Base-by-base conservation (phyloP, 23 tunicate genomes). In the Diplosoma virens region DNA sequence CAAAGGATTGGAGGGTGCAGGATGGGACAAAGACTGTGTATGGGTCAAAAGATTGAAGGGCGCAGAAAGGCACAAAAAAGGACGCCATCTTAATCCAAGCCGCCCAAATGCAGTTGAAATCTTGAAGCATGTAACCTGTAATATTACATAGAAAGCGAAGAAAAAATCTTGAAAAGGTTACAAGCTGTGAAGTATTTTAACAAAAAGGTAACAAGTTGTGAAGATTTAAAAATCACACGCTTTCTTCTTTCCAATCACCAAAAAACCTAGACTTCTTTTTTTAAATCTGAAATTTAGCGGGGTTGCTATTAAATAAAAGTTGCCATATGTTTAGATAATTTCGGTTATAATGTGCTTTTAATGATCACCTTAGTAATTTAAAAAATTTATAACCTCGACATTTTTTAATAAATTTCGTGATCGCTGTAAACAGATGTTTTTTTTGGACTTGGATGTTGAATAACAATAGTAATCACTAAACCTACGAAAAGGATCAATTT, bases 1-100 rank as follows among this genome's bases (percentile, higher is more conserved):
- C n/a, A n/a, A n/a, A n/a, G n/a, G n/a, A n/a, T n/a, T n/a, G n/a
- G n/a, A n/a, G n/a, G n/a, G n/a, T n/a, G n/a, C n/a, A n/a, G n/a
- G n/a, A n/a, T n/a, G n/a, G 4, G 96, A 96, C 0, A 84, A 84
- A 77, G 99, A 95, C 63, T 96, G 99, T 25, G 99, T 95, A 35
- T 95, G 95, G 90, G 79, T 95, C 30, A 89, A 78, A 58, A 96
- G 99, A n/a, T 73, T 95, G 58, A 96, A 95, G 59, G 99, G 99
- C 14, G 99, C 99, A 1, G 96, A 96, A 5, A 89, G 96, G 96
- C 96, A 95, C 76, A 89, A 81, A 35, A n/a, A 95, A 95, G 78
- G 67, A 58, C 31, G 58, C 99, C 0, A 81, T 88, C 58, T 48
- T 95, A 50, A 59, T 95, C 28, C 96, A 95, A 64, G 99, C 99